Conservation (phyloP, 1,140 invertebrate genomes). For the Ruditapes philippinarum region DNA sequence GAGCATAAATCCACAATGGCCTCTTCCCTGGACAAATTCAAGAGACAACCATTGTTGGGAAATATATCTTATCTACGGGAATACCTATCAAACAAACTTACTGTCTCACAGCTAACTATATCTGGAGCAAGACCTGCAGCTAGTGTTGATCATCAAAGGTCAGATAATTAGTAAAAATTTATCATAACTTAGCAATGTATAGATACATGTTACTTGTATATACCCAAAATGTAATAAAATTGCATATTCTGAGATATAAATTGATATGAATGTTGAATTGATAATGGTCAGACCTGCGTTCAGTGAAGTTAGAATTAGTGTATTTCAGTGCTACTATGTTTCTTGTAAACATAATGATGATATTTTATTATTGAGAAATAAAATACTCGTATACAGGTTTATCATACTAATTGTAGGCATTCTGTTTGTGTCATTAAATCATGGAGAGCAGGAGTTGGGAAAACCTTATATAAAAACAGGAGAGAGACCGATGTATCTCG, state of each 20-base stretch:
- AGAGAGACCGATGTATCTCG: slow-evolving; percentile 16
- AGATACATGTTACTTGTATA: too few species aligned
- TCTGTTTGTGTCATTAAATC: slow-evolving; percentile 81
- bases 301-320: too few species aligned
- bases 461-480: slow-evolving; percentile 78
- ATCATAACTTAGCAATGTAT: too few species aligned
- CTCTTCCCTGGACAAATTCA: slow-evolving; percentile 35
- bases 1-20: slow-evolving; percentile 61
- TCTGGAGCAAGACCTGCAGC: not conserved
- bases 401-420: slow-evolving; percentile 55
- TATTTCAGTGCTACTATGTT: too few species aligned
- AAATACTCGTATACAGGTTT: too few species aligned
- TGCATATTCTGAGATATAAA: too few species aligned
- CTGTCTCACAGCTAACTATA: too few species aligned
- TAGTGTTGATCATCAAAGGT: not conserved
- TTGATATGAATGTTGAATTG: too few species aligned
- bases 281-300: too few species aligned
- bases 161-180: not conserved
- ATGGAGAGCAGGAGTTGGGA: slow-evolving; percentile 80
- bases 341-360: too few species aligned
- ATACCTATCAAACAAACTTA: not conserved
- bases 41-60: not conserved
- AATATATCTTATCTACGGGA: not conserved
- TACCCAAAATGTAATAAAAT: too few species aligned
- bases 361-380: too few species aligned